Evolutionary conservation across 2,113 vertebrate species (phyloP).

Genomic region (Corythornis madagascariensis): DNA sequence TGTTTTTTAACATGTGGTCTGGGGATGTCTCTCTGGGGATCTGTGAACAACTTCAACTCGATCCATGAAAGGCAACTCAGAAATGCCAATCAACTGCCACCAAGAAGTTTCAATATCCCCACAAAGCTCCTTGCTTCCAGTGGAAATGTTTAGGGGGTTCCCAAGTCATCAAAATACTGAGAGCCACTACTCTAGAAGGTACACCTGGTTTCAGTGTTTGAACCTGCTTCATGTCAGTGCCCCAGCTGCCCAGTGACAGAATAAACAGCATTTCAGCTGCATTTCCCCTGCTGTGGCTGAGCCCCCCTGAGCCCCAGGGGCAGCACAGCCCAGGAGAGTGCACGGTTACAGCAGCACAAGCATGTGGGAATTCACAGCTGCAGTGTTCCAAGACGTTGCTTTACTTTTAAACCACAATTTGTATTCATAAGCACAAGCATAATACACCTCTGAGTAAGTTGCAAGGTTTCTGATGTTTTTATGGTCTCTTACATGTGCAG

Average conservation of each 20-base stretch:
- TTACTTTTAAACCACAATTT: background rate
- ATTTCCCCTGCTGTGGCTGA: background rate
- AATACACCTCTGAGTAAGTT: background rate
- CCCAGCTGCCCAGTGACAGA: background rate
- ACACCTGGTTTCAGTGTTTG: background rate
- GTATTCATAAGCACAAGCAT: background rate
- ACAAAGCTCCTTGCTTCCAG: background rate
- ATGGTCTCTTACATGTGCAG: background rate
- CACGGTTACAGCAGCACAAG: background rate
- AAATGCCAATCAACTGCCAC: background rate
- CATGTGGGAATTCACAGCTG: background rate
- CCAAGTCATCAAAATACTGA: conserved; percentile 15
- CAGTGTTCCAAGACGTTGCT: accelerated
- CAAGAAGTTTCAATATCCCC: background rate
- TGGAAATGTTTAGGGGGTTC: background rate
- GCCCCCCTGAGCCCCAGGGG: background rate
- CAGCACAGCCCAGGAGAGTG: background rate
- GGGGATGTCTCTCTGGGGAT: background rate
- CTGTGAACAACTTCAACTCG: background rate
- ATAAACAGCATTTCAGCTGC: conserved; percentile 4
- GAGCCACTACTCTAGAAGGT: conserved; percentile 12
- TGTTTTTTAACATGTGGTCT: background rate
- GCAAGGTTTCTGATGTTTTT: background rate
- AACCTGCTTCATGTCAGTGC: conserved; percentile 27
- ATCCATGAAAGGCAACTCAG: background rate